These are phyloP conservation scores for Astyanax mexicanus DNA, from an alignment of 2,797 vertebrate species.

Conservation along the genomic window DNA sequence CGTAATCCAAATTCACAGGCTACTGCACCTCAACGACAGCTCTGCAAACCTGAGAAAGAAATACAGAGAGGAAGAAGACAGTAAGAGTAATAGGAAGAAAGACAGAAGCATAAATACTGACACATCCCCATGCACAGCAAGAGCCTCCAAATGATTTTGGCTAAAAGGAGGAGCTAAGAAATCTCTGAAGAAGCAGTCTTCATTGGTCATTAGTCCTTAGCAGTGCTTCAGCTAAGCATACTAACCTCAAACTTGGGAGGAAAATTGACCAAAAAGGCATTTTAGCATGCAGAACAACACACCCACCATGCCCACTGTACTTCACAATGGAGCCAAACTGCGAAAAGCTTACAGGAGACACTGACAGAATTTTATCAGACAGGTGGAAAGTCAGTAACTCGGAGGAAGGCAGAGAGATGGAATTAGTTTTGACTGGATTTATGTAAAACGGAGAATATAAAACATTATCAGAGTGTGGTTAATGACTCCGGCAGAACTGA, in stretches of 20 bases:
- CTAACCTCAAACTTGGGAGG: not conserved
- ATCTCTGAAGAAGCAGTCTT: constrained; percentile 48
- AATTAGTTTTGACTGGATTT: too few species aligned
- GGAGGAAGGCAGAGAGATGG: too few species aligned
- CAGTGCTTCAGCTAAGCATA: constrained; percentile 24
- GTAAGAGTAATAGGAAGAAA: not conserved
- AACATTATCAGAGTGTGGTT: too few species aligned
- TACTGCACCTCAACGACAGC: not conserved
- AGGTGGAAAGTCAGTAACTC: too few species aligned
- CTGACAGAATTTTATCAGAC: too few species aligned
- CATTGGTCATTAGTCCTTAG: constrained; percentile 18
- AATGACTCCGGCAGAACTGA: too few species aligned
- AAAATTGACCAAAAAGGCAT: not conserved
- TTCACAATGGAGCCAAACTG: not conserved
- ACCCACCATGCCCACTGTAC: not conserved
- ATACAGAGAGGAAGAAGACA: constrained; percentile 20
- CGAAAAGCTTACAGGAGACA: not conserved
- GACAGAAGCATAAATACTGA: constrained; percentile 25
- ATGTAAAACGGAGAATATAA: too few species aligned
- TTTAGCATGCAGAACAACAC: not conserved
- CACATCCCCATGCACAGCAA: constrained; percentile 2
- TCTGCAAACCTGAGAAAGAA: constrained; percentile 22
- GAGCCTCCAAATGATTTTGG: constrained; percentile 20
- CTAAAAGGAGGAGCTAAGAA: constrained; percentile 36
- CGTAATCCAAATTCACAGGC: not conserved